Evolutionary conservation across 2,888 invertebrate genomes (phyloP).

Genomic region (Thysanoteuthis rhombus): DNA sequence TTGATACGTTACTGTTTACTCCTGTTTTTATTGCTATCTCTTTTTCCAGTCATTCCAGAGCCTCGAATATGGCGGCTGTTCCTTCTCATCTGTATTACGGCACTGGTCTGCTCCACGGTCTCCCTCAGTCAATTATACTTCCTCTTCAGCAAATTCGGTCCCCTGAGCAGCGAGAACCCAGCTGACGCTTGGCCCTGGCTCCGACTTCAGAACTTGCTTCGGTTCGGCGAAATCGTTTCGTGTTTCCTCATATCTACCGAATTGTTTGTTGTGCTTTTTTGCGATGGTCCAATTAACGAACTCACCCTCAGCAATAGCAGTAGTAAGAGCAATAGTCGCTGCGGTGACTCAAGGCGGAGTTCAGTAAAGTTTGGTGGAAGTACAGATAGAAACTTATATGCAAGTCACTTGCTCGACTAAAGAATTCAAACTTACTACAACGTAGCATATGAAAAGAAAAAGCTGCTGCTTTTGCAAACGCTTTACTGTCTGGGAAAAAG

Average conservation of each 20-base stretch:
- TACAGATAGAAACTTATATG: not conserved
- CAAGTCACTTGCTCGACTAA: not conserved
- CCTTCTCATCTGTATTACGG: conserved; percentile 39
- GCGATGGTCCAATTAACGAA: not conserved
- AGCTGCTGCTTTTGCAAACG: not conserved
- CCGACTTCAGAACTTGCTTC: conserved; percentile 46
- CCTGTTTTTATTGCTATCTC: not conserved
- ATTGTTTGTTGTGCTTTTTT: not conserved
- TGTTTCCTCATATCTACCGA: not conserved
- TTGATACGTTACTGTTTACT: not conserved
- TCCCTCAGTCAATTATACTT: conserved; percentile 39
- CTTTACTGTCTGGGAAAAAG: too few relatives aligned
- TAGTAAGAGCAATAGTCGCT: not conserved
- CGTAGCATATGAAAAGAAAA: not conserved
- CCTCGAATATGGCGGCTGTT: conserved; percentile 39
- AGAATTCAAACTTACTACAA: too few relatives aligned
- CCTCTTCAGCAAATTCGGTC: conserved; percentile 38
- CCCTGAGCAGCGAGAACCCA: conserved; percentile 43
- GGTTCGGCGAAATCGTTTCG: conserved; percentile 42
- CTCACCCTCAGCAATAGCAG: not conserved
- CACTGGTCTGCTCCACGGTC: conserved; percentile 41
- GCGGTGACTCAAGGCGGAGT: not conserved
- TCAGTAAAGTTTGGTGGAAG: not conserved
- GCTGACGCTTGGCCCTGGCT: conserved; percentile 54
- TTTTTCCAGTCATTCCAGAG: conserved; percentile 34